phyloP scores from a whole-genome alignment of 2,888 invertebrate species.

The Dorcus parallelipipedus region DNA sequence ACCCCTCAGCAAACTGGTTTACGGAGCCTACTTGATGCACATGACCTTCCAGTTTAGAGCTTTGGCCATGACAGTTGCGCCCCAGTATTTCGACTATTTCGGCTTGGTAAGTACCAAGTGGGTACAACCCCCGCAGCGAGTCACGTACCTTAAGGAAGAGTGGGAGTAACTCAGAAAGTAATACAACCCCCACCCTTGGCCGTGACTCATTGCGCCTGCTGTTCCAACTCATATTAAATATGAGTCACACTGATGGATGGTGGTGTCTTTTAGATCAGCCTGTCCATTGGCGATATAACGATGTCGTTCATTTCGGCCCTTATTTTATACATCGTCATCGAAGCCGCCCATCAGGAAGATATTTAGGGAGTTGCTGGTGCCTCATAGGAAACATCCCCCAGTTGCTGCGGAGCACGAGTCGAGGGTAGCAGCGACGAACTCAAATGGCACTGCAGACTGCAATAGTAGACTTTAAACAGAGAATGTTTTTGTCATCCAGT shows the following conservation, averaged over 20 bases:
- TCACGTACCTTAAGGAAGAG: no score
- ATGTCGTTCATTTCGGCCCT: constrained; percentile 51
- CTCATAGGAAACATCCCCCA: constrained; percentile 14
- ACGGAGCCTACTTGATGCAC: constrained; percentile 59
- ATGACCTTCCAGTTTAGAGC: constrained; percentile 52
- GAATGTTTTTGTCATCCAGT: no score
- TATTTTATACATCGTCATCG: constrained; percentile 53
- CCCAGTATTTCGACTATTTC: constrained; percentile 45
- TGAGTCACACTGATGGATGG: no score
- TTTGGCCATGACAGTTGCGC: constrained; percentile 51
- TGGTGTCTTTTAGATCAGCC: constrained; percentile 46
- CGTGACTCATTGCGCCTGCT: not conserved
- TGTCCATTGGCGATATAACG: constrained; percentile 50
- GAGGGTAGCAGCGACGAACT: not conserved
- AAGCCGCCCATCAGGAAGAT: constrained; percentile 57
- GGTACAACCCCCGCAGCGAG: no score
- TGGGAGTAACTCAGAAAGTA: no score
- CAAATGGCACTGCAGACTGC: constrained; percentile 1
- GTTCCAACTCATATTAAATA: not conserved
- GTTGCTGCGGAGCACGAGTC: not conserved
- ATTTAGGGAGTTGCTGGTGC: constrained; percentile 37
- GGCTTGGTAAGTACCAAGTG: constrained; percentile 39
- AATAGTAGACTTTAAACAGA: constrained; percentile 7
- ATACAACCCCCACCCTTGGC: no score
- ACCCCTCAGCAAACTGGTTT: constrained; percentile 57